Evolutionary conservation across 1,140 invertebrate species (phyloP).

Genomic region (Chrysoperla carnea): DNA sequence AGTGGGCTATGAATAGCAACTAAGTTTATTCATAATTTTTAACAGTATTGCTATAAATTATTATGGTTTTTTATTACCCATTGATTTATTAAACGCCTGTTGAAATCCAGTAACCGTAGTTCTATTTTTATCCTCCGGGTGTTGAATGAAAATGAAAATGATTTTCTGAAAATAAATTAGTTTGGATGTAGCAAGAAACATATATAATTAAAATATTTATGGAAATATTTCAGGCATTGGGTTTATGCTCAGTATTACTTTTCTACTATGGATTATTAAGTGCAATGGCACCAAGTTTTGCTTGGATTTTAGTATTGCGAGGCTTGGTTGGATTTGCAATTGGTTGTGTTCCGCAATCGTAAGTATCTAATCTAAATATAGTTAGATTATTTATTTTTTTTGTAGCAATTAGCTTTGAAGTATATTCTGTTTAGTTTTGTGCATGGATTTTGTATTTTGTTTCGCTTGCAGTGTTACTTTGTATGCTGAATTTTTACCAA

Average conservation of each 20-base stretch:
- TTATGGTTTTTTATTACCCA: too few species aligned
- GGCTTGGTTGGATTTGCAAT: slow-evolving; percentile 91
- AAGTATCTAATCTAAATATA: slow-evolving; percentile 38
- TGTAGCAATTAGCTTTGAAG: not conserved
- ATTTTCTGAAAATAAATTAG: too few species aligned
- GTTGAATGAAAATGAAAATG: too few species aligned
- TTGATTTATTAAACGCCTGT: too few species aligned
- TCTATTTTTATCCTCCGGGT: too few species aligned
- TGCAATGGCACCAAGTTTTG: slow-evolving; percentile 77
- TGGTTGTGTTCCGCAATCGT: slow-evolving; percentile 93
- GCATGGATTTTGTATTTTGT: slow-evolving; percentile 8
- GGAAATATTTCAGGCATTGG: slow-evolving; percentile 46
- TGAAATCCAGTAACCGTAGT: too few species aligned
- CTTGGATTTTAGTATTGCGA: slow-evolving; percentile 77
- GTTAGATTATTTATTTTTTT: slow-evolving; percentile 10
- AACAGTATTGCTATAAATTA: too few species aligned
- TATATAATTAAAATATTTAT: too few species aligned
- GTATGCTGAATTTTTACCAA: slow-evolving; percentile 89
- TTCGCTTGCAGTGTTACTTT: slow-evolving; percentile 69
- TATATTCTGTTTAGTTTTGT: slow-evolving; percentile 2
- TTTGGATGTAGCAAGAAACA: too few species aligned
- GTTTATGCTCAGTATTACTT: slow-evolving; percentile 70
- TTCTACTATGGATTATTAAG: slow-evolving; percentile 86
- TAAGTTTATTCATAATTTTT: too few species aligned
- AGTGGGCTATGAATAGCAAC: too few species aligned